phyloP scores from a whole-genome alignment of 2,113 vertebrate species.

The Pterocles burchelli region DNA sequence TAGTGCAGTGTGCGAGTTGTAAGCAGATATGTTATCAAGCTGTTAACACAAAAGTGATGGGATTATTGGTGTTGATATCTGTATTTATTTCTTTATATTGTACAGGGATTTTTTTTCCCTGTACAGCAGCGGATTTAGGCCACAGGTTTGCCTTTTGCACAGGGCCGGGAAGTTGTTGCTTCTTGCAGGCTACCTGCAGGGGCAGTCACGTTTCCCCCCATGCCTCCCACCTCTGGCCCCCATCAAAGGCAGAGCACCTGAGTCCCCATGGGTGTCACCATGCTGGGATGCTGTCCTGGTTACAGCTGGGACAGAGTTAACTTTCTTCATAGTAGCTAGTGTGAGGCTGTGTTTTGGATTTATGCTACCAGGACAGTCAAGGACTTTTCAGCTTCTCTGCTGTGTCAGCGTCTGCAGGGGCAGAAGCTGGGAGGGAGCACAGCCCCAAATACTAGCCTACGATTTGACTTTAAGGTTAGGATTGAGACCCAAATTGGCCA shows the following conservation, averaged over 20 bases:
- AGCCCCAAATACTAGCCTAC: no score
- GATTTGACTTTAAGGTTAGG: no score
- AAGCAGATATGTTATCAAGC: conserved; percentile 48
- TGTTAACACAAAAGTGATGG: conserved; percentile 40
- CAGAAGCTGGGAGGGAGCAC: no score
- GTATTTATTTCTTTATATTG: conserved; percentile 37
- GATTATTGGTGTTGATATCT: conserved; percentile 44
- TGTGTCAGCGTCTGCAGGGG: no score
- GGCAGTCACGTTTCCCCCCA: rapidly evolving
- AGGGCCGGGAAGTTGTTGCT: background rate
- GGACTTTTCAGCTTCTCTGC: no score
- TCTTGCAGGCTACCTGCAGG: background rate
- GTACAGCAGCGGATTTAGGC: background rate
- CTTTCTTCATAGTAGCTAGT: no score
- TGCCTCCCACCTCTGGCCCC: background rate
- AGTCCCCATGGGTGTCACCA: background rate
- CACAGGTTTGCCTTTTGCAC: background rate
- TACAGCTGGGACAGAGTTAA: no score
- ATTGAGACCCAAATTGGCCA: no score
- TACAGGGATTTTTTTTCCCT: background rate
- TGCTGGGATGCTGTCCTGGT: background rate
- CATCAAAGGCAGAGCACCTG: background rate
- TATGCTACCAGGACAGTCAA: no score
- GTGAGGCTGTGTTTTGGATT: no score
- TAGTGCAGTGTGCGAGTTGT: conserved; percentile 6